A percentile compares a stretch with the other conserved stretches of the same genome.
Evolutionary conservation across 2,797 vertebrate genomes (phyloP).

Genomic region (Channa striata): DNA sequence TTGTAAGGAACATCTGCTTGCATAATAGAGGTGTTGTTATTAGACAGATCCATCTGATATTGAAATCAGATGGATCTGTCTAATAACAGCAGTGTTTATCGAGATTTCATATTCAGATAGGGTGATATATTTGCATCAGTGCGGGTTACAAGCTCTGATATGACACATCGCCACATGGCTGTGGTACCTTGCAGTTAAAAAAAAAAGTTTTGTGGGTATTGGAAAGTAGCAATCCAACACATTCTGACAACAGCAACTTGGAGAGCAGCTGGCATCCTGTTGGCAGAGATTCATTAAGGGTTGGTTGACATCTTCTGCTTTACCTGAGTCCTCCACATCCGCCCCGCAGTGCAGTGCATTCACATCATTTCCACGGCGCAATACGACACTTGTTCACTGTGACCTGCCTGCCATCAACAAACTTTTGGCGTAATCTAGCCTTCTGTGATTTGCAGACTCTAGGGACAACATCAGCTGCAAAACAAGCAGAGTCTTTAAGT

Average conservation of each 20-base stretch:
- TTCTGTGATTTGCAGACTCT: neutral
- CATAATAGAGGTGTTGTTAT: slow-evolving; percentile 71
- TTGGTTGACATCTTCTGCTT: slow-evolving; percentile 49
- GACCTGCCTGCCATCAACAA: slow-evolving; percentile 40
- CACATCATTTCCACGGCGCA: slow-evolving; percentile 23
- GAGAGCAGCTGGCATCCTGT: slow-evolving; percentile 36
- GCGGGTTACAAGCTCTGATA: slow-evolving; percentile 29
- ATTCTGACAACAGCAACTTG: slow-evolving; percentile 35
- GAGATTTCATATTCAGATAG: slow-evolving; percentile 49
- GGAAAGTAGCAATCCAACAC: slow-evolving; percentile 22
- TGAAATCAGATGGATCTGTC: slow-evolving; percentile 59
- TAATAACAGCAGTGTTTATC: slow-evolving; percentile 21
- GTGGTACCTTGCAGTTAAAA: neutral
- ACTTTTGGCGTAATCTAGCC: neutral
- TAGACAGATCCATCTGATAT: slow-evolving; percentile 66
- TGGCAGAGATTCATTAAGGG: slow-evolving; percentile 45
- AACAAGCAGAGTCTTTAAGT: neutral
- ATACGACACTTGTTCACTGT: slow-evolving; percentile 22
- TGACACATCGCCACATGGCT: slow-evolving; percentile 22
- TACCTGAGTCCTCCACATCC: slow-evolving; percentile 37
- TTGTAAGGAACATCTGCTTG: slow-evolving; percentile 72
- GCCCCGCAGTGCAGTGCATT: slow-evolving; percentile 6
- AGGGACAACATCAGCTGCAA: neutral
- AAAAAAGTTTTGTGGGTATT: neutral
- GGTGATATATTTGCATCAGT: slow-evolving; percentile 45